phyloP scores from a whole-genome alignment of 2,113 vertebrate species.

The Cathartes aura region DNA sequence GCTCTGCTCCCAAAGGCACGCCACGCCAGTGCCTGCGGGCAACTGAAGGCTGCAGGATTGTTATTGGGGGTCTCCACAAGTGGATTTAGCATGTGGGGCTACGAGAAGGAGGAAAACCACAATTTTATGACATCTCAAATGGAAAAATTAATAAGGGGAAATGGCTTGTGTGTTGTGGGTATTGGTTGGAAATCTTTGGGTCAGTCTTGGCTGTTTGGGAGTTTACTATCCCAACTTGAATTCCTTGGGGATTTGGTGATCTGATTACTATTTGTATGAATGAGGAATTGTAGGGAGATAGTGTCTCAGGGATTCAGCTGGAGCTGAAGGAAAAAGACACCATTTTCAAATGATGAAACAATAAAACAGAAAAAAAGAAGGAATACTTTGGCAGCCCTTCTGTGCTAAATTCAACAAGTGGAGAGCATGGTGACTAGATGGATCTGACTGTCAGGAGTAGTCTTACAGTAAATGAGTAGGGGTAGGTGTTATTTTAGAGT shows the following conservation, averaged over 20 bases:
- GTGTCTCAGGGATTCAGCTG: not conserved
- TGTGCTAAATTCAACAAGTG: not conserved
- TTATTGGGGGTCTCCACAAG: not conserved
- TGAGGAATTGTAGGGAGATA: not conserved
- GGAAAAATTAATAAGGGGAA: not conserved
- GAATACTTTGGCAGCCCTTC: not conserved
- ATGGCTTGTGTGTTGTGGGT: not conserved
- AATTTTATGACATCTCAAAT: not conserved
- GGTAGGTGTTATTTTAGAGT: not conserved
- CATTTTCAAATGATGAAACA: not conserved
- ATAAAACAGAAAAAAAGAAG: not conserved
- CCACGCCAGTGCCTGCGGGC: not conserved
- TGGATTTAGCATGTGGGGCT: not conserved
- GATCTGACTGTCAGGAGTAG: not conserved
- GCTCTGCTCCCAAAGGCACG: not conserved
- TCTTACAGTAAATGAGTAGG: not conserved
- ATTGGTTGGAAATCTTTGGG: not conserved
- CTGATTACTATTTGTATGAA: not conserved
- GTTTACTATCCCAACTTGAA: not conserved
- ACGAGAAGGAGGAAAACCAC: not conserved
- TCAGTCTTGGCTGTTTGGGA: not conserved
- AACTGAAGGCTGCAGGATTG: not conserved
- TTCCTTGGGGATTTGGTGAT: not conserved
- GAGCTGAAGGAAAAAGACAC: not conserved
- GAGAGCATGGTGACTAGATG: not conserved